These are phyloP conservation scores for Cydia fagiglandana DNA, from an alignment of 1,140 invertebrate genomes.

Conservation along the genomic window DNA sequence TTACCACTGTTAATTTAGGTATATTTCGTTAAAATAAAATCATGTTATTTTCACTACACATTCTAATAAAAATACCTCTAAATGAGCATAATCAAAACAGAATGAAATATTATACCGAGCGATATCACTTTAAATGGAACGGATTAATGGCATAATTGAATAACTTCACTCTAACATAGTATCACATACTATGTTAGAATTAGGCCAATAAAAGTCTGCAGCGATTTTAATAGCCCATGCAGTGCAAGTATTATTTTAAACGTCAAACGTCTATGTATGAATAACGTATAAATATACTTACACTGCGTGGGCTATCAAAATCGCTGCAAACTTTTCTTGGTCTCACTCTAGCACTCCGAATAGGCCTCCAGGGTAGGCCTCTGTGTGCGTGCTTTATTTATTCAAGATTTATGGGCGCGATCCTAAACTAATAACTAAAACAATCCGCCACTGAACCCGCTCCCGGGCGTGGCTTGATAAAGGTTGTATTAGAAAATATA, in stretches of 20 bases:
- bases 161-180: too few species aligned
- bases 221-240: too few species aligned
- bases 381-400: constrained; percentile 10
- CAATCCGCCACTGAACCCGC: not conserved
- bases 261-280: too few species aligned
- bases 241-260: too few species aligned
- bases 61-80: too few species aligned
- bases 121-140: too few species aligned
- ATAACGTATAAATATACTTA: too few species aligned
- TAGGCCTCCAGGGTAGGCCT: not conserved
- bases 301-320: too few species aligned
- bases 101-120: too few species aligned
- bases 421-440: constrained; percentile 31
- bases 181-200: not conserved
- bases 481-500: constrained; percentile 16
- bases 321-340: too few species aligned
- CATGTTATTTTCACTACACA: not conserved
- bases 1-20: not conserved
- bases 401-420: constrained; percentile 9
- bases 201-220: too few species aligned
- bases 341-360: not conserved
- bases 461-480: not conserved
- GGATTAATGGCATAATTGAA: not conserved
- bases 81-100: too few species aligned
- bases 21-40: not conserved